phyloP scores from a whole-genome alignment of 2,888 invertebrate species.

The Ectemnius cavifrons region DNA sequence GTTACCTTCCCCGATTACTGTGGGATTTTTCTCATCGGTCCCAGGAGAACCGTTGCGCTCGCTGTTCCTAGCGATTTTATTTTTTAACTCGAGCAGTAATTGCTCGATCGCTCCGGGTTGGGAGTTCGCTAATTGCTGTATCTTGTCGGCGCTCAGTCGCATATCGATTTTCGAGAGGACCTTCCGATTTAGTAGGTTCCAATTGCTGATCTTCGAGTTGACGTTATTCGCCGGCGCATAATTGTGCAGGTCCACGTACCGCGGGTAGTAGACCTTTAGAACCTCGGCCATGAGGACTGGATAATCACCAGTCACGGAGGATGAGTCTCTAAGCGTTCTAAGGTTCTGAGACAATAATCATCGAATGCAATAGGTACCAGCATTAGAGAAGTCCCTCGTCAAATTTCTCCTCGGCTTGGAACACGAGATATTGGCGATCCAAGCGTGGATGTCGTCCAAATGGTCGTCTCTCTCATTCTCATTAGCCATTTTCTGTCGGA shows the following conservation, averaged over 20 bases:
- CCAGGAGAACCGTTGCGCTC: conserved; percentile 1
- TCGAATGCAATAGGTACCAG: conserved; percentile 77
- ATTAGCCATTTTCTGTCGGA: conserved; percentile 21
- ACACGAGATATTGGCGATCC: conserved; percentile 79
- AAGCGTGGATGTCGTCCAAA: conserved; percentile 77
- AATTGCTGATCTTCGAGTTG: conserved; percentile 84
- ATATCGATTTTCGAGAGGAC: conserved; percentile 83
- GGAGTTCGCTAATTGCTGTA: conserved; percentile 82
- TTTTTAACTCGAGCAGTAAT: conserved; percentile 68
- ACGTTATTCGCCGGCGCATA: conserved; percentile 84
- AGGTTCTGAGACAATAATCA: no score
- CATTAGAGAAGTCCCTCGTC: conserved; percentile 86
- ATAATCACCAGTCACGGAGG: conserved; percentile 3
- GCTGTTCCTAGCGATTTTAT: conserved; percentile 28
- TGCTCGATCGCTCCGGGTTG: conserved; percentile 82
- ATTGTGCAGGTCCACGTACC: conserved; percentile 86
- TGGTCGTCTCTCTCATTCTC: conserved; percentile 38
- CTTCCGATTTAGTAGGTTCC: conserved; percentile 87
- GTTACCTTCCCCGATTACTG: conserved; percentile 14
- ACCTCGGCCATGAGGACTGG: conserved; percentile 85
- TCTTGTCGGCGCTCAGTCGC: conserved; percentile 79
- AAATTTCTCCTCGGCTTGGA: conserved; percentile 83
- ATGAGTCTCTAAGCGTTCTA: no score
- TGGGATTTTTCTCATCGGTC: conserved; percentile 4
- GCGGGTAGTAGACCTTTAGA: conserved; percentile 83